Conservation (phyloP, 2,797 vertebrate genomes). For the Loriculus beryllinus region DNA sequence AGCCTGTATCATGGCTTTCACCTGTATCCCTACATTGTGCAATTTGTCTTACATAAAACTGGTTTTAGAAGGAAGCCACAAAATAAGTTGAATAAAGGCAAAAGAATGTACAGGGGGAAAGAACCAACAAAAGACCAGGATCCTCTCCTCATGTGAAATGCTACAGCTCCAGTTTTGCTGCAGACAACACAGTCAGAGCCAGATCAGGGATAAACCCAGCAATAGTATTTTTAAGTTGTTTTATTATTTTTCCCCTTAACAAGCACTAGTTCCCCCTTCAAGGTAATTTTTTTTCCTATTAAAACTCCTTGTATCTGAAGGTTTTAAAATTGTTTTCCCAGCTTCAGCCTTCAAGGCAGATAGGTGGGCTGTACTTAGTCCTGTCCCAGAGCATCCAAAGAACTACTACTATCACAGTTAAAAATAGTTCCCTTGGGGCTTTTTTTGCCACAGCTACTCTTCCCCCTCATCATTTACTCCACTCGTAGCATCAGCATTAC, state of each 20-base stretch:
- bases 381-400: neutral
- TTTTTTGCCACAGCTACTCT: neutral
- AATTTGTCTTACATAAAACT: neutral
- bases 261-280: neutral
- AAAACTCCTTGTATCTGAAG: neutral
- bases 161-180: neutral
- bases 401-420: neutral
- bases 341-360: neutral
- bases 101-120: neutral
- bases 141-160: neutral
- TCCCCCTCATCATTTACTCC: neutral
- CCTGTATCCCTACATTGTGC: neutral
- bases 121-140: neutral
- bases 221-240: neutral
- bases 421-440: neutral
- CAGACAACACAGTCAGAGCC: neutral
- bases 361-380: neutral
- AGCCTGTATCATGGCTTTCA: neutral
- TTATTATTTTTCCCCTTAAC: neutral
- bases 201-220: neutral
- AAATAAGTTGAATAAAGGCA: neutral
- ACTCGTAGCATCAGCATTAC: accelerated
- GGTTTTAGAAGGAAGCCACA: neutral
- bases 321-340: neutral
- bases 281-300: neutral